Evolutionary conservation across 2,113 vertebrate species (phyloP).

Genomic region (Pseudopipra pipra): DNA sequence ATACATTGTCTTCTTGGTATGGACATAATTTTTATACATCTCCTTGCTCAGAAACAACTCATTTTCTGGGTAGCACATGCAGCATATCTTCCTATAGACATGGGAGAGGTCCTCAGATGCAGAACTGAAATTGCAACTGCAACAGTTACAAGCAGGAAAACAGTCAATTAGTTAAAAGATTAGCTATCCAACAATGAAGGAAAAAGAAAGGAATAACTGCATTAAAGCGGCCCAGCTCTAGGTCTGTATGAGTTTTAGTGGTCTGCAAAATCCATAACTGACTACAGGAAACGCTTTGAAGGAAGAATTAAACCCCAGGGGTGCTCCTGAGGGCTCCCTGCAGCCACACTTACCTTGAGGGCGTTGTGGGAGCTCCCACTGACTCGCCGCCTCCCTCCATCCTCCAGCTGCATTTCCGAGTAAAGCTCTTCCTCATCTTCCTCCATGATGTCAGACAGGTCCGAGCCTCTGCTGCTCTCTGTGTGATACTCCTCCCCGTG

Average conservation of each 20-base stretch:
- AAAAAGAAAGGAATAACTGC: background rate
- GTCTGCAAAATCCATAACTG: background rate
- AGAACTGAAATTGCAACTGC: background rate
- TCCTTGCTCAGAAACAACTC: background rate
- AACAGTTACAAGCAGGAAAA: background rate
- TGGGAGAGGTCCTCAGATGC: background rate
- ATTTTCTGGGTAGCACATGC: background rate
- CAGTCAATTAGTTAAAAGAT: background rate
- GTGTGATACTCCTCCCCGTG: slow-evolving; percentile 93
- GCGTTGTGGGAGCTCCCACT: slow-evolving; percentile 88
- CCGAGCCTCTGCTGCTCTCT: slow-evolving; percentile 95
- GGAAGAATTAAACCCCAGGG: background rate
- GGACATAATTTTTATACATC: background rate
- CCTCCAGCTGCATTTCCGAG: slow-evolving; percentile 96
- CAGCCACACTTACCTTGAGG: slow-evolving; percentile 85
- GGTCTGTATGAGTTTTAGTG: rapidly evolving
- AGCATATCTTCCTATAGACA: background rate
- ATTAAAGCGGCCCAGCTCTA: background rate
- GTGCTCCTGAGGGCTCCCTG: background rate
- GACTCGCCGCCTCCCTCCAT: slow-evolving; percentile 82
- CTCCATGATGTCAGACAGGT: slow-evolving; percentile 97
- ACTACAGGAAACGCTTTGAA: background rate
- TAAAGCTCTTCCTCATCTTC: slow-evolving; percentile 98
- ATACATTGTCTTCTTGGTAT: rapidly evolving
- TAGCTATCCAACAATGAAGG: background rate